A percentile compares a stretch with the other conserved stretches of the same genome.
phyloP scores from a whole-genome alignment of 2,888 invertebrate species.

The Andrena chrysosceles region DNA sequence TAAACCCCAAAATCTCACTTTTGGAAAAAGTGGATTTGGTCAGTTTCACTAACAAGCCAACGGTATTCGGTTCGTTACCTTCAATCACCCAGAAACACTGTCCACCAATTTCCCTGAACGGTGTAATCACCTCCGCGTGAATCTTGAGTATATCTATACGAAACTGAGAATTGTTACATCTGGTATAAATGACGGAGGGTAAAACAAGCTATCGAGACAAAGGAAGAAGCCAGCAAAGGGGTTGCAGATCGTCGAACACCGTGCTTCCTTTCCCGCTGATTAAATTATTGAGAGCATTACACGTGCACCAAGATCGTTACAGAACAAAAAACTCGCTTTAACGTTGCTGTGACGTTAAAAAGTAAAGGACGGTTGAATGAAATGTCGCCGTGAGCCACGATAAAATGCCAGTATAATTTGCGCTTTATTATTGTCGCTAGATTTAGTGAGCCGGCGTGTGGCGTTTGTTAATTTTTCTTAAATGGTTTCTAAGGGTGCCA shows the following conservation, averaged over 20 bases:
- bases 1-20: no score
- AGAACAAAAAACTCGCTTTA: neutral
- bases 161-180: no score
- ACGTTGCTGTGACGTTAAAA: neutral
- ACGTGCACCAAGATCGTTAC: neutral
- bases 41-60: no score
- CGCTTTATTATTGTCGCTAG: neutral
- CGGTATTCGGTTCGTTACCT: no score
- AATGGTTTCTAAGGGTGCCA: neutral
- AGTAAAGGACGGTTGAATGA: neutral
- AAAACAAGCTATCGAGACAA: neutral
- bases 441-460: neutral
- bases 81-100: no score
- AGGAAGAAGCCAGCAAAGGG: neutral
- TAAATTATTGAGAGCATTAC: slow-evolving; percentile 10
- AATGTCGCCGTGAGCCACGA: neutral
- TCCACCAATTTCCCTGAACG: no score
- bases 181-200: no score
- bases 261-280: neutral
- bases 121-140: no score
- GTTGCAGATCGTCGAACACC: neutral
- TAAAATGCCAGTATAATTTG: slow-evolving; percentile 7
- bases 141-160: no score
- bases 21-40: no score
- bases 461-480: neutral